Percentiles rank a stretch among this genome's conserved stretches.
Conservation (phyloP, 1,140 invertebrate genomes). For the Eurytemora carolleeae region DNA sequence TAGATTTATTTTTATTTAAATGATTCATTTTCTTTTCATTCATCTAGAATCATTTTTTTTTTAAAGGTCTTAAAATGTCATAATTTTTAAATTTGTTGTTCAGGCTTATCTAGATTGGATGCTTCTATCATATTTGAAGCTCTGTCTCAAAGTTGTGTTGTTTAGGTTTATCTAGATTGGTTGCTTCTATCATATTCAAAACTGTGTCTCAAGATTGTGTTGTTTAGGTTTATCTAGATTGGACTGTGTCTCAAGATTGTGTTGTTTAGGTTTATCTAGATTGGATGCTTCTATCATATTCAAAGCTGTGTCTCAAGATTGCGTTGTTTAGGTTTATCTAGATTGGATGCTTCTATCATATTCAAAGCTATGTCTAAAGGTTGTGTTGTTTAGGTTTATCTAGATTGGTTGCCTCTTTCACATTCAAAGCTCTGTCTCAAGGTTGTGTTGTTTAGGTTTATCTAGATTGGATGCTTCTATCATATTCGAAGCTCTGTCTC, state of each 20-base stretch:
- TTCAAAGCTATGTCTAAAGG: conserved; percentile 40
- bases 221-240: too few relatives aligned
- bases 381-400: conserved; percentile 31
- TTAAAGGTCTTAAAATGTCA: too few relatives aligned
- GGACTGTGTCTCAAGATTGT: too few relatives aligned
- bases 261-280: too few relatives aligned
- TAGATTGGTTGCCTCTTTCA: conserved; percentile 36
- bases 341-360: conserved; percentile 38
- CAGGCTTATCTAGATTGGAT: conserved; percentile 32
- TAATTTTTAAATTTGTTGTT: too few relatives aligned
- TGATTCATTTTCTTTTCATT: too few relatives aligned
- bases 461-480: conserved; percentile 35
- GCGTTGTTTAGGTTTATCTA: conserved; percentile 28
- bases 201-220: conserved; percentile 38
- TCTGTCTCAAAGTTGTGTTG: conserved; percentile 35
- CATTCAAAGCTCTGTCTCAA: conserved; percentile 39
- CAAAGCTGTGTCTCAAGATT: too few relatives aligned
- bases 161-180: conserved; percentile 30
- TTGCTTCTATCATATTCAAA: conserved; percentile 42
- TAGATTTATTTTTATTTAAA: too few relatives aligned
- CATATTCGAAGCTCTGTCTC: conserved; percentile 40
- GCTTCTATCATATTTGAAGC: conserved; percentile 42
- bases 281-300: too few relatives aligned
- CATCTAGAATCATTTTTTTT: too few relatives aligned
- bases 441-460: conserved; percentile 35